Evolutionary conservation across 23 tunicate genomes (phyloP).

Genomic region (Ciona savignyi): DNA sequence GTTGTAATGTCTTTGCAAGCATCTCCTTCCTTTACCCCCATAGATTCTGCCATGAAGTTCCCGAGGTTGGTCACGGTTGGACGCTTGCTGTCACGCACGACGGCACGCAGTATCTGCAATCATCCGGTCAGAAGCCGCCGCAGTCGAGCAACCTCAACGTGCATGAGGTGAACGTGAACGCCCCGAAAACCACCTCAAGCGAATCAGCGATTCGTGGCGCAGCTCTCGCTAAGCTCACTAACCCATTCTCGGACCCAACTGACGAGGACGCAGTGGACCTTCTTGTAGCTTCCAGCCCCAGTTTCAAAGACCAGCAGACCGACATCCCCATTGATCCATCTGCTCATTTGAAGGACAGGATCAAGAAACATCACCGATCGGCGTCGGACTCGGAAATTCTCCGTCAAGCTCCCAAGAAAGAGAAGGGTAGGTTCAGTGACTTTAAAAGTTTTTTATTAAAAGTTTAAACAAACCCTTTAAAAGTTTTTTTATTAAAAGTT

Average conservation of each 20-base stretch:
- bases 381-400: slow-evolving; percentile 13
- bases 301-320: neutral
- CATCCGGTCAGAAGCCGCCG: neutral
- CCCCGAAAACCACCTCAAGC: neutral
- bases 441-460: no score
- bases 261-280: slow-evolving; percentile 15
- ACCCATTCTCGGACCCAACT: slow-evolving; percentile 9
- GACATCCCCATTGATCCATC: neutral
- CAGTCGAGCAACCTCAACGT: neutral
- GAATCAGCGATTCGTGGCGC: slow-evolving; percentile 10
- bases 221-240: slow-evolving; percentile 14
- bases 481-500: no score
- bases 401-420: no score
- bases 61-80: slow-evolving; percentile 48
- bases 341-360: slow-evolving; percentile 6
- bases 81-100: slow-evolving; percentile 42
- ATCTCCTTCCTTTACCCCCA: no score
- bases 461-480: no score
- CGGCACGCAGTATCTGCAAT: slow-evolving; percentile 30
- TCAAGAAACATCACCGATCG: slow-evolving; percentile 21
- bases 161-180: neutral
- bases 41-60: slow-evolving; percentile 44
- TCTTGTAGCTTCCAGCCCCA: slow-evolving; percentile 9
- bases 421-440: neutral
- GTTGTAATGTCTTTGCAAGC: no score